Conservation (phyloP, 1,140 invertebrate genomes). For the Condylostylus longicornis region DNA sequence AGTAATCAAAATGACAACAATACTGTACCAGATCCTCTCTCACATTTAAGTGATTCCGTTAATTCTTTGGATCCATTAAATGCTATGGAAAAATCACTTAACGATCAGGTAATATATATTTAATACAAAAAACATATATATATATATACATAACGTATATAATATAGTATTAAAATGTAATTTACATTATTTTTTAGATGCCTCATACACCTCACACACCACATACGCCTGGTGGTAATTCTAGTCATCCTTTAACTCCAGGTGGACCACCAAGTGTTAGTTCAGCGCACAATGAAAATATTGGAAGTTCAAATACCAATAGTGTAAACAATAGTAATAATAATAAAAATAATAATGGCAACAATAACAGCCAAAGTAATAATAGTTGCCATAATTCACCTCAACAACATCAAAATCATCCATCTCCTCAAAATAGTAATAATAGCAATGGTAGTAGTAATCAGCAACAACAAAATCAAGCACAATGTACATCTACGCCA, state of each 20-base stretch:
- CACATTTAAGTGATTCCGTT: conserved; percentile 66
- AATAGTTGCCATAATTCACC: conserved; percentile 17
- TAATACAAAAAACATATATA: conserved; percentile 1
- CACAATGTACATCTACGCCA: not conserved
- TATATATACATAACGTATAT: not conserved
- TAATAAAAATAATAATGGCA: conserved; percentile 23
- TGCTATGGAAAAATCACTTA: conserved; percentile 80
- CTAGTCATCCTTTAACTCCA: conserved; percentile 35
- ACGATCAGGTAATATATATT: conserved; percentile 55
- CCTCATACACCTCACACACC: conserved; percentile 76
- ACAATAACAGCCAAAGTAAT: conserved; percentile 14
- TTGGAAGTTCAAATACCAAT: conserved; percentile 34
- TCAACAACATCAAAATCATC: no score
- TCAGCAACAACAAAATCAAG: not conserved
- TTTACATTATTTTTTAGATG: conserved; percentile 40
- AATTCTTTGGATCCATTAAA: conserved; percentile 76
- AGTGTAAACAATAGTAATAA: conserved; percentile 24
- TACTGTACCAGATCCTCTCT: conserved; percentile 49
- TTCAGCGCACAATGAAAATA: conserved; percentile 37
- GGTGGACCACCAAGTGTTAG: conserved; percentile 63
- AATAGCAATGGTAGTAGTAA: conserved; percentile 14
- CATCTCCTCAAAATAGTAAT: conserved; percentile 23
- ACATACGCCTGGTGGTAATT: conserved; percentile 54
- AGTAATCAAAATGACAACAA: conserved; percentile 38
- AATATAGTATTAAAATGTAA: not conserved